Evolutionary conservation across 1,140 invertebrate genomes (phyloP), one percentile per base, ranked within the genome.

Genomic region (Amyelois transitella): DNA sequence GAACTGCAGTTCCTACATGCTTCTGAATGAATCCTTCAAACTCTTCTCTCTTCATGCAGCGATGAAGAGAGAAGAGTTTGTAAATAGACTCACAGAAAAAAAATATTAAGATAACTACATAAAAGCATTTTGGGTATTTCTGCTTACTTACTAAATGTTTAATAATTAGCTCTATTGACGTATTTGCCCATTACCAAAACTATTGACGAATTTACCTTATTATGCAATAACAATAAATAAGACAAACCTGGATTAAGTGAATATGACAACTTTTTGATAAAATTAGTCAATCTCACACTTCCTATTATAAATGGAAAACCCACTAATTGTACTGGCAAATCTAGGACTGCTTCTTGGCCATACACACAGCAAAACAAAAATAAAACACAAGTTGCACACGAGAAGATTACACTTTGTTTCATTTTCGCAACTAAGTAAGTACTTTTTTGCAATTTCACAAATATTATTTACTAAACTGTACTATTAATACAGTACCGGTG

Each of bases 291-390:
- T 72, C 92, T 89, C 6, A 96, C 94, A 43, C 93, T 93, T 0
- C 94, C 81, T 19, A 95, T 92, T 61, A 96, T 95, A 38, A 95
- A 90, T 0, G 95, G 95, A 71, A 96, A 96, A 38, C 94, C 95
- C 14, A 96, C 89, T 12, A 96, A 85, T 74, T 96, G 94, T 17
- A 96, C 94, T 6, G 95, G 94, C 43, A 96, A 69, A 67, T 95
- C 92, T 90, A 78, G 95, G 28, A 66, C 38, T 1, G 69, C 54
- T 21, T 82, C 91, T 81, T 70, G 62, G 47, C 72, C 51, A 7
- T 44, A 53, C 45, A 69, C 60, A 21, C 6, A 21, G 5, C 43
- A 45, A 32, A 48, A 60, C 10, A 70, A n/a, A 45, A 77, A 65
- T 10, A 75, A 58, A 18, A 73, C 38, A 2, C 69, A 44, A 44